These are phyloP conservation scores for Drosophila bocki DNA, from an alignment of 1,140 invertebrate genomes.

Conservation along the genomic window DNA sequence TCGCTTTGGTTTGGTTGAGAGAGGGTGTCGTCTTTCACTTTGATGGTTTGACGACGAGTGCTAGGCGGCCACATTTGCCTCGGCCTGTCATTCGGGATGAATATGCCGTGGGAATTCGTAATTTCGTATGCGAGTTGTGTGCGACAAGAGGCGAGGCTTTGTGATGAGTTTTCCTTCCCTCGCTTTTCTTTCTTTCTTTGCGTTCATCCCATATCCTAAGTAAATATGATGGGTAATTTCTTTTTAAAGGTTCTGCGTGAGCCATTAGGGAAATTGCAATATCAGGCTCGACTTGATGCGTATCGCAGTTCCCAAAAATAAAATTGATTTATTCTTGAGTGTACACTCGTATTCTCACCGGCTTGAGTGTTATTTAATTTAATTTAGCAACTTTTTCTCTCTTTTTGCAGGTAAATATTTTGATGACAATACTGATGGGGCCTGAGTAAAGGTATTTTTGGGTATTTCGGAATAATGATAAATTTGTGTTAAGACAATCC, in stretches of 20 bases:
- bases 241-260: conserved; percentile 77
- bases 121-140: conserved; percentile 79
- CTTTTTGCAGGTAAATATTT: conserved; percentile 61
- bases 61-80: conserved; percentile 66
- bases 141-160: conserved; percentile 23
- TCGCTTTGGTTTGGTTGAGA: conserved; percentile 17
- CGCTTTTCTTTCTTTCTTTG: conserved; percentile 17
- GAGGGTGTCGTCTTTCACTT: conserved; percentile 38
- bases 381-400: conserved; percentile 11
- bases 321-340: conserved; percentile 45
- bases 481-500: no score
- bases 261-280: conserved; percentile 78
- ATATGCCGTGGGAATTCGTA: conserved; percentile 79
- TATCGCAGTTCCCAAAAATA: conserved; percentile 49
- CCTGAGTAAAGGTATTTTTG: neutral
- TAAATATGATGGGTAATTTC: conserved; percentile 82
- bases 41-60: conserved; percentile 57
- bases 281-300: conserved; percentile 38
- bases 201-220: conserved; percentile 61
- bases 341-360: conserved; percentile 4
- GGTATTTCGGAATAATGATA: neutral
- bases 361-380: conserved; percentile 31
- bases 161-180: conserved; percentile 25
- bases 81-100: conserved; percentile 49
- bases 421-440: conserved; percentile 2